Evolutionary conservation across 2,888 invertebrate genomes (phyloP), one percentile per base, ranked within the genome.

Genomic region (Eurytoma adleriae): DNA sequence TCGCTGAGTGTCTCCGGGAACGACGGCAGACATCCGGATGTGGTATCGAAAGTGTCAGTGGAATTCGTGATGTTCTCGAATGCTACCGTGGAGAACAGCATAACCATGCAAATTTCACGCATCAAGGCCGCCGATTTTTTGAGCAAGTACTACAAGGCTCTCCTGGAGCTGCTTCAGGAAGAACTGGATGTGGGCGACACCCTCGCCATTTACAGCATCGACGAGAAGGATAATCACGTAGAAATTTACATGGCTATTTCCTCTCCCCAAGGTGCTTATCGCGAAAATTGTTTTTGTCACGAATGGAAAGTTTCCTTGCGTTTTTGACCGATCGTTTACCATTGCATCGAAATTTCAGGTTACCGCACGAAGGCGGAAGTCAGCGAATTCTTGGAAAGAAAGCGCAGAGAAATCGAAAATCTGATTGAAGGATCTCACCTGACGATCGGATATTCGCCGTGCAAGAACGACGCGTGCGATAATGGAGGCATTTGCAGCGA

Each of bases 11-110:
- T 98, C 0, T 94, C 95, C 12, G 98, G 98, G 1, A 97, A 96
- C 89, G 99, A 99, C 91, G 98, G 98, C 0, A 94, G 94, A 84
- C 97, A 97, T 88, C 93, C 93, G 77, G 96, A 96, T 90, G 98
- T 98, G 0, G 92, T 94, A n/a, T 98, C 98, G 0, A 95, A 95
- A 10, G 95, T 97, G 3, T 95, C 95, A 5, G 94, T 98, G 0
- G 95, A 96, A 88, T 97, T 97, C 87, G 92, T 95, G 71, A 92
- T 93, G 3, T 96, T 97, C 88, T 94, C 95, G 84, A 97, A 97
- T 88, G 91, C 91, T 16, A 97, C 97, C 0, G 93, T 98, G 4
- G 95, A 95, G 75, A 96, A 97, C 89, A 96, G 96, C 13, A 92
- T 97, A 0, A 95, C 96, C 0, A 90, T 98, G 18, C 93, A 95